Conservation (phyloP, 2,113 vertebrate species). For the Blennius ocellaris region DNA sequence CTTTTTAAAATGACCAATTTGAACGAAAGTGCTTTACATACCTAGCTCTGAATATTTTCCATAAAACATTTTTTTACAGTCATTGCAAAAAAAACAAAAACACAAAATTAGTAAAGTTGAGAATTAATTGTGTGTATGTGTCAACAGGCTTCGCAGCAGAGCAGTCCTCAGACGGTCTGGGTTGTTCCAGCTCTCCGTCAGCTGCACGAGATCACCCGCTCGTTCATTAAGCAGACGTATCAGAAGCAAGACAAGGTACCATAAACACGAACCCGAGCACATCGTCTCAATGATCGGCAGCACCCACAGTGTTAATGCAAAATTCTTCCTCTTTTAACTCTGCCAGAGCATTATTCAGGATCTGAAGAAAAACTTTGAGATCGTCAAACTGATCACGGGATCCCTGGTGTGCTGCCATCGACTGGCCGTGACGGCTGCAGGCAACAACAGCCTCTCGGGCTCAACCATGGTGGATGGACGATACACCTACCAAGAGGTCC, state of each 20-base stretch:
- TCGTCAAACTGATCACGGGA: constrained; percentile 96
- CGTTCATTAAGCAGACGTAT: constrained; percentile 98
- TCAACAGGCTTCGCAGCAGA: constrained; percentile 92
- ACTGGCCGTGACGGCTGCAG: constrained; percentile 89
- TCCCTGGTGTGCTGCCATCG: constrained; percentile 96
- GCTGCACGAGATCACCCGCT: constrained; percentile 98
- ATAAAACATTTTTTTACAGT: not conserved
- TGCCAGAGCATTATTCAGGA: constrained; percentile 97
- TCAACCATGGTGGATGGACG: constrained; percentile 93
- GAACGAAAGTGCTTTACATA: constrained; percentile 17
- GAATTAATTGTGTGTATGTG: constrained; percentile 13
- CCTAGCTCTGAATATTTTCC: constrained; percentile 52
- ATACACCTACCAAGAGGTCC: constrained; percentile 97
- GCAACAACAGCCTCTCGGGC: constrained; percentile 89
- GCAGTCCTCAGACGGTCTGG: constrained; percentile 95
- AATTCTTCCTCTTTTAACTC: not conserved
- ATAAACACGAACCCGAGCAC: not conserved
- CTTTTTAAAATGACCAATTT: not conserved
- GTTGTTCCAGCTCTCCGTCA: constrained; percentile 97
- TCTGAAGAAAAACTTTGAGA: constrained; percentile 99
- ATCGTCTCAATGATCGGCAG: not conserved
- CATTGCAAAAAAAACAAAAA: not conserved
- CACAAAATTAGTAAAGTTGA: no score
- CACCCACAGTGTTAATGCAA: not conserved
- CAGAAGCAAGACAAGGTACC: constrained; percentile 99